Evolutionary conservation across 1,140 invertebrate species (phyloP).

Genomic region (Eupeodes corollae): DNA sequence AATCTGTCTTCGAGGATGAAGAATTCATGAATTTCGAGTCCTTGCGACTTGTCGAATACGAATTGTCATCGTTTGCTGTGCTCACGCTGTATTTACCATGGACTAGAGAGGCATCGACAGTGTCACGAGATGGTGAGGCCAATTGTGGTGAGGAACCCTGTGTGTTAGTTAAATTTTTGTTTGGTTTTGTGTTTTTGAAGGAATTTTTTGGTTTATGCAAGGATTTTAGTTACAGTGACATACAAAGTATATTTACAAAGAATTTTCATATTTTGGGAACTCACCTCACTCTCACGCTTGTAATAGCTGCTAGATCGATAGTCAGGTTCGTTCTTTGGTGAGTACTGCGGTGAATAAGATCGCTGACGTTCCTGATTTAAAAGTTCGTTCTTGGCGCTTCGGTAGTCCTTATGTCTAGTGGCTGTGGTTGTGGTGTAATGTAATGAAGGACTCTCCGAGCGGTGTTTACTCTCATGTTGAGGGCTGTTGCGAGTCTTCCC

Average conservation of each 20-base stretch:
- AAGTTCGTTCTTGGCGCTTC: slow-evolving; percentile 14
- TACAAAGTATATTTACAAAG: too few species aligned
- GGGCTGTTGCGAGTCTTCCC: slow-evolving; percentile 38
- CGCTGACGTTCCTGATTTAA: slow-evolving; percentile 18
- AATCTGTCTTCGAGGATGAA: slow-evolving; percentile 30
- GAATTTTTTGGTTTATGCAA: too few species aligned
- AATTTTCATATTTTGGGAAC: slow-evolving; percentile 2
- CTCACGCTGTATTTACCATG: slow-evolving; percentile 15
- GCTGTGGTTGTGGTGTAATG: slow-evolving; percentile 31
- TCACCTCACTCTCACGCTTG: slow-evolving; percentile 35
- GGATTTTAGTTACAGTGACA: too few species aligned
- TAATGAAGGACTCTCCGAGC: slow-evolving; percentile 36
- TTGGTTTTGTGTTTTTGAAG: too few species aligned
- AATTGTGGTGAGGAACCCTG: slow-evolving; percentile 2
- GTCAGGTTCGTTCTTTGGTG: slow-evolving; percentile 29
- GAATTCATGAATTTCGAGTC: slow-evolving; percentile 29
- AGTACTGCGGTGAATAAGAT: slow-evolving; percentile 34
- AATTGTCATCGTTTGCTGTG: background rate
- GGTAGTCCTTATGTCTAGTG: slow-evolving; percentile 31
- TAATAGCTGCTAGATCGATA: slow-evolving; percentile 33
- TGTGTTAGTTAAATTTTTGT: background rate
- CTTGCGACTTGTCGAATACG: slow-evolving; percentile 10
- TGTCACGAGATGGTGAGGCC: slow-evolving; percentile 1
- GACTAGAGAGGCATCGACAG: too few species aligned
- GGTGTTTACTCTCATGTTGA: slow-evolving; percentile 31